Conservation (phyloP, 1,140 invertebrate genomes). For the Trichogramma pretiosum region DNA sequence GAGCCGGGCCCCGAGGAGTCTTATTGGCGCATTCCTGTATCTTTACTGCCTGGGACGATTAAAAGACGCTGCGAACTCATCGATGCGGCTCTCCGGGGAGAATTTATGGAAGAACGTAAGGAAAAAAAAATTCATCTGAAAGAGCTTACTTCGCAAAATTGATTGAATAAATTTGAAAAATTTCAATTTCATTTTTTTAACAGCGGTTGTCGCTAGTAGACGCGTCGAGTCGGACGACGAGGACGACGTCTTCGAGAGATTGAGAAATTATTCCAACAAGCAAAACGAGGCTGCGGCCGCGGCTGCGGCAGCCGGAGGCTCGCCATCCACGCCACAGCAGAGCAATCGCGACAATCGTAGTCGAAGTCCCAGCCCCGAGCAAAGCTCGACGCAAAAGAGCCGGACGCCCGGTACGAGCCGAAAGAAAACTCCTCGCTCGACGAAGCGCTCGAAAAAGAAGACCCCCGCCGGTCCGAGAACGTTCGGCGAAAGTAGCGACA, state of each 20-base stretch:
- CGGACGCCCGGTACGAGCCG: too few species aligned
- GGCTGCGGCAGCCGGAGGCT: too few species aligned
- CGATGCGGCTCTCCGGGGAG: slow-evolving; percentile 39
- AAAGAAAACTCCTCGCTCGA: too few species aligned
- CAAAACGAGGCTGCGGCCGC: too few species aligned
- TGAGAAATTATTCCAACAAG: slow-evolving; percentile 25
- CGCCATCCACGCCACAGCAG: too few species aligned
- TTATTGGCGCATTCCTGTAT: slow-evolving; percentile 54
- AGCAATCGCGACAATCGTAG: too few species aligned
- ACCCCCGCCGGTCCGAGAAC: too few species aligned
- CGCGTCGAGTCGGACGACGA: slow-evolving; percentile 19
- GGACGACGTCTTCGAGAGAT: slow-evolving; percentile 25
- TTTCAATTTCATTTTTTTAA: not conserved
- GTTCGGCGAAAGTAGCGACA: too few species aligned
- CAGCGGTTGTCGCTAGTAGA: not conserved
- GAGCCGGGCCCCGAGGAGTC: slow-evolving; percentile 54
- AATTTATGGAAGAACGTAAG: slow-evolving; percentile 32
- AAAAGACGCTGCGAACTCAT: slow-evolving; percentile 39
- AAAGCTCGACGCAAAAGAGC: too few species aligned
- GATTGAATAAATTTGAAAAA: slow-evolving; percentile 13
- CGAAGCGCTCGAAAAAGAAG: too few species aligned
- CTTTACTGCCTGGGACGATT: slow-evolving; percentile 43
- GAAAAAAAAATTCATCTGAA: too few species aligned
- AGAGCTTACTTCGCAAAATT: slow-evolving; percentile 15
- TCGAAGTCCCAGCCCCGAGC: too few species aligned